Evolutionary conservation across 1,140 invertebrate species (phyloP), one percentile per base, ranked within the genome.

Genomic region (Bilobella aurantiaca): DNA sequence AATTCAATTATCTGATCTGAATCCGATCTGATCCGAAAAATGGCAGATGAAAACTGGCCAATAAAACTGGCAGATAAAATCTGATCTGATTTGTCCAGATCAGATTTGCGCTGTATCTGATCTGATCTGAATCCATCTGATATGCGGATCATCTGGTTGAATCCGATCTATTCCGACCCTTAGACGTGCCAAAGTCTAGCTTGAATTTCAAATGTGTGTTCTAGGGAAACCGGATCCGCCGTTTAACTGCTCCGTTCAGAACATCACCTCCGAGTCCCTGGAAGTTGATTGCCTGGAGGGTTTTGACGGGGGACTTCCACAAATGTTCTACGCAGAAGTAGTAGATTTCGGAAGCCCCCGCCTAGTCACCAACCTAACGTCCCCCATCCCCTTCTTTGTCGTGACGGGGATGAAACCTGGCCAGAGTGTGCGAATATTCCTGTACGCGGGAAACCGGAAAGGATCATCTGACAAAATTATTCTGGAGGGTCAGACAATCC

Each of bases 391-490:
- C 0, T 77, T 80, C 21, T 86, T 90, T 74, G 82, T 81, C 18
- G 85, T 89, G 1, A 82, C 82, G 65, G 85, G 83, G 1, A 77
- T 91, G 23, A 83, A 85, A 56, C 81, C 87, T 0, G 88, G 86
- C 1, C 82, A 82, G 65, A 79, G 83, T 31, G 81, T 90, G 25
- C 82, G 83, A 60, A 84, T 91, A 76, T 78, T 82, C 47, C 79
- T 91, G 2, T 93, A 89, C 75, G 87, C 90, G 0, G 83, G 87
- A 37, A 94, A 94, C 77, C 84, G 86, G 28, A 92, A 91, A 76
- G 91, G 91, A 29, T 81, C 85, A 42, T 91, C 89, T 69, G 88
- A 92, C 32, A 73, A 69, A 32, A 78, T 83, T 12, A 73, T 77
- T 16, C 67, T 87, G 1, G 83, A 85, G 73, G 84, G 82, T 21